phyloP scores from a whole-genome alignment of 2,113 vertebrate genomes.

The Murina feae region DNA sequence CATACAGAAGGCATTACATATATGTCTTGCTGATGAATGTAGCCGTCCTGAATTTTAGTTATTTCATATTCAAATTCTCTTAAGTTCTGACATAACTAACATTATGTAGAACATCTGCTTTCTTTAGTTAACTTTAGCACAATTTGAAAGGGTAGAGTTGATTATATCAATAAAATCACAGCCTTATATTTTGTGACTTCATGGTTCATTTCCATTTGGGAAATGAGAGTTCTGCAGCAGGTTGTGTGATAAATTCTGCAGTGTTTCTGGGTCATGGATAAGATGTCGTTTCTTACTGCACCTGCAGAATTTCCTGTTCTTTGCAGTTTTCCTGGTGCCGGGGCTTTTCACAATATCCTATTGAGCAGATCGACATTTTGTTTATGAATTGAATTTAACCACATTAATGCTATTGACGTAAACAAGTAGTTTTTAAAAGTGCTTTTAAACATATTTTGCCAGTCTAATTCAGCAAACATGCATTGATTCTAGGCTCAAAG shows the following conservation, averaged over 20 bases:
- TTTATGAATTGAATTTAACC: constrained; percentile 49
- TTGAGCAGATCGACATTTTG: constrained; percentile 46
- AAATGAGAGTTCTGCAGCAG: background rate
- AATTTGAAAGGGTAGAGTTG: background rate
- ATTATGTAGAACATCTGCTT: constrained; percentile 28
- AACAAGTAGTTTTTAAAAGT: constrained; percentile 12
- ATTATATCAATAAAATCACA: constrained; percentile 29
- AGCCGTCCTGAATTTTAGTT: constrained; percentile 39
- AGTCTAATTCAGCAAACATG: constrained; percentile 23
- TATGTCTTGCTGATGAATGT: constrained; percentile 7
- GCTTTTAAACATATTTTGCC: constrained; percentile 21
- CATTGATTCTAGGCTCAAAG: constrained; percentile 9
- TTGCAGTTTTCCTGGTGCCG: constrained; percentile 46
- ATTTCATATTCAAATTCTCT: constrained; percentile 37
- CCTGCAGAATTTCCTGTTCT: constrained; percentile 43
- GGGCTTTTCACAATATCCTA: background rate
- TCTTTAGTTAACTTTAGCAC: constrained; percentile 43
- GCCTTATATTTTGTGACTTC: constrained; percentile 22
- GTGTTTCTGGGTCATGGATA: constrained; percentile 61
- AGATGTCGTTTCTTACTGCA: constrained; percentile 50
- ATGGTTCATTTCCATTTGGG: constrained; percentile 59
- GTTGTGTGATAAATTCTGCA: constrained; percentile 56
- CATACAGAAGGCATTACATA: background rate
- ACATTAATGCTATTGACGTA: constrained; percentile 13
- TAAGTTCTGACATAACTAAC: constrained; percentile 36